Evolutionary conservation across 2,888 invertebrate species (phyloP).

Genomic region (Linhomoeus sp.): DNA sequence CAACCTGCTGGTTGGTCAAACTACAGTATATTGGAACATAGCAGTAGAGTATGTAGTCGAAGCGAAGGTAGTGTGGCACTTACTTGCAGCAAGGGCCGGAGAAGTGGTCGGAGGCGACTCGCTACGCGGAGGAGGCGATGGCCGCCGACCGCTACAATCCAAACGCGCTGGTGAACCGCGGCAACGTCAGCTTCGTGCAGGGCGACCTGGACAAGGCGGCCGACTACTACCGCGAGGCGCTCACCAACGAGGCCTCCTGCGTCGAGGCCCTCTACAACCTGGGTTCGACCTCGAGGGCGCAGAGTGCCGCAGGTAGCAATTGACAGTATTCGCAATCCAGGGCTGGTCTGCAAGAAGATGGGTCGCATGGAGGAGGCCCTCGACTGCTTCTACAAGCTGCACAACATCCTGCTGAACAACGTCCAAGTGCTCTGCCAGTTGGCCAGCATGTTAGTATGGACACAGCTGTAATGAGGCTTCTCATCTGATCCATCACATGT

Average conservation of each 20-base stretch:
- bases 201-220: conserved; percentile 48
- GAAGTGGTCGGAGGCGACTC: conserved; percentile 45
- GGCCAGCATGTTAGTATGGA: conserved; percentile 44
- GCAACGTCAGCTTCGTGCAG: conserved; percentile 52
- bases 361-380: conserved; percentile 51
- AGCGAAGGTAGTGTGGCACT: conserved; percentile 1
- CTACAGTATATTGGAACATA: background rate
- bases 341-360: conserved; percentile 47
- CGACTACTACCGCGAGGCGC: conserved; percentile 44
- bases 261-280: conserved; percentile 45
- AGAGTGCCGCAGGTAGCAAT: no score
- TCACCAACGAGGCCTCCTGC: conserved; percentile 56
- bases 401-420: conserved; percentile 46
- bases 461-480: no score
- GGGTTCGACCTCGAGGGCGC: conserved; percentile 7
- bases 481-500: no score
- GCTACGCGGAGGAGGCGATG: conserved; percentile 51
- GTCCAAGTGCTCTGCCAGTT: conserved; percentile 57
- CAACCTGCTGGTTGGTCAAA: conserved; percentile 45
- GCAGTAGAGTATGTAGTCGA: no score
- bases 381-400: conserved; percentile 56
- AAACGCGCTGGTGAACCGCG: conserved; percentile 61
- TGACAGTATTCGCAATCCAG: conserved; percentile 27
- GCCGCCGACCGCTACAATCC: conserved; percentile 55
- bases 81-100: conserved; percentile 50